phyloP scores from a whole-genome alignment of 2,797 vertebrate genomes.

The Gymnopithys bicolor region DNA sequence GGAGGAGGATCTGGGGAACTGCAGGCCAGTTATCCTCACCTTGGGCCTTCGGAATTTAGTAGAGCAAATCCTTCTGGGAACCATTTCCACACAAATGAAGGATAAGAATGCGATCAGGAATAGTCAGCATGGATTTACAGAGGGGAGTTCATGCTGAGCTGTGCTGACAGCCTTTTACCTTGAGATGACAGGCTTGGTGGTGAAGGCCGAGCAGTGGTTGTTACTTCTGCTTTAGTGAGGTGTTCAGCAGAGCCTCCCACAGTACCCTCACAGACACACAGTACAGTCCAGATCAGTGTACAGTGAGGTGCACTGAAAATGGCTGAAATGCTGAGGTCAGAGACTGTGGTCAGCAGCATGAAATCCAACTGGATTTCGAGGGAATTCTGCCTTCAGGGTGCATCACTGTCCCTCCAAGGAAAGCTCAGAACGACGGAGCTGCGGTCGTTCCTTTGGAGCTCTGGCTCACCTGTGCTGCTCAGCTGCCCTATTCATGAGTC shows the following conservation, averaged over 20 bases:
- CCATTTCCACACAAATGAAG: neutral
- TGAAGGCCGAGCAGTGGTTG: neutral
- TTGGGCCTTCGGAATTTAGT: neutral
- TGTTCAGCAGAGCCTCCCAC: neutral
- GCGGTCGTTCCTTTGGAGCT: neutral
- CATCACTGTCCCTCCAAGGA: neutral
- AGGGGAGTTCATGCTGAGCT: neutral
- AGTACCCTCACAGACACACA: neutral
- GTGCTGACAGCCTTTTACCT: neutral
- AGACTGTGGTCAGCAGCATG: neutral
- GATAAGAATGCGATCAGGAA: neutral
- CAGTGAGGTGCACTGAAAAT: neutral
- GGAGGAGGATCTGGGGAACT: neutral
- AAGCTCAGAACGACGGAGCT: neutral
- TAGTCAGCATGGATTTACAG: neutral
- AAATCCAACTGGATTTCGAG: neutral
- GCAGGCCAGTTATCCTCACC: neutral
- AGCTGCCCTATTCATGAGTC: neutral
- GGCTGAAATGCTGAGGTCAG: neutral
- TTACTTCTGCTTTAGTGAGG: neutral
- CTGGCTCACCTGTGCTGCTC: neutral
- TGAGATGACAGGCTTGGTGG: neutral
- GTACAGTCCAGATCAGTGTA: neutral
- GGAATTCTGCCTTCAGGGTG: accelerated
- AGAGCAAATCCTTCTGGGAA: neutral